These are phyloP conservation scores for Spodoptera littoralis DNA, from an alignment of 2,888 invertebrate genomes.

Conservation along the genomic window DNA sequence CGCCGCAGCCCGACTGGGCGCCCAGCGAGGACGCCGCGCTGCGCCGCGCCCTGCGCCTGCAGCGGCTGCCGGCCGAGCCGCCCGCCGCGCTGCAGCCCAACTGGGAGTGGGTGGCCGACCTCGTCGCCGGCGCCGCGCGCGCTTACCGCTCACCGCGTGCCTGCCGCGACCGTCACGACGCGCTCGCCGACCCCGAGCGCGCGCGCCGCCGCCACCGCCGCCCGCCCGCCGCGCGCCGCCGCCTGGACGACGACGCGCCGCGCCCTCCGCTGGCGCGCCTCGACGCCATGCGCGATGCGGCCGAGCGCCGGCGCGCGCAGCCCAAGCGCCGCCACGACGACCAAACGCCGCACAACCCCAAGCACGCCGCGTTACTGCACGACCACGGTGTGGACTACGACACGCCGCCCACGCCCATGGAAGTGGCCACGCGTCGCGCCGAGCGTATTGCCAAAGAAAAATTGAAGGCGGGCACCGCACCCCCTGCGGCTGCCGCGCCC, in stretches of 20 bases:
- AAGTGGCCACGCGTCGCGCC: conserved; percentile 93
- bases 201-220: conserved; percentile 96
- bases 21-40: conserved; percentile 97
- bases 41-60: conserved; percentile 93
- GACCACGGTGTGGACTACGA: conserved; percentile 96
- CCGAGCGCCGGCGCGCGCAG: conserved; percentile 92
- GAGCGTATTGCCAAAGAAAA: conserved; percentile 96
- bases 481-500: conserved; percentile 53
- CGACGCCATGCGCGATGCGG: conserved; percentile 93
- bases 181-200: conserved; percentile 95
- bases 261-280: conserved; percentile 86
- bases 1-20: conserved; percentile 95
- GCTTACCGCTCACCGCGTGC: conserved; percentile 97
- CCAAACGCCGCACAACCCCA: conserved; percentile 92
- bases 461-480: conserved; percentile 81
- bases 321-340: conserved; percentile 93
- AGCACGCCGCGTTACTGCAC: conserved; percentile 94
- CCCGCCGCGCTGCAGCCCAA: conserved; percentile 96
- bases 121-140: conserved; percentile 95
- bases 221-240: conserved; percentile 90
- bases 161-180: conserved; percentile 96
- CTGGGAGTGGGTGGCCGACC: conserved; percentile 98
- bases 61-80: conserved; percentile 90
- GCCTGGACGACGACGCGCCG: conserved; percentile 89
- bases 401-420: conserved; percentile 94